Evolutionary conservation across 2,113 vertebrate genomes (phyloP).

Genomic region (Esox niger): DNA sequence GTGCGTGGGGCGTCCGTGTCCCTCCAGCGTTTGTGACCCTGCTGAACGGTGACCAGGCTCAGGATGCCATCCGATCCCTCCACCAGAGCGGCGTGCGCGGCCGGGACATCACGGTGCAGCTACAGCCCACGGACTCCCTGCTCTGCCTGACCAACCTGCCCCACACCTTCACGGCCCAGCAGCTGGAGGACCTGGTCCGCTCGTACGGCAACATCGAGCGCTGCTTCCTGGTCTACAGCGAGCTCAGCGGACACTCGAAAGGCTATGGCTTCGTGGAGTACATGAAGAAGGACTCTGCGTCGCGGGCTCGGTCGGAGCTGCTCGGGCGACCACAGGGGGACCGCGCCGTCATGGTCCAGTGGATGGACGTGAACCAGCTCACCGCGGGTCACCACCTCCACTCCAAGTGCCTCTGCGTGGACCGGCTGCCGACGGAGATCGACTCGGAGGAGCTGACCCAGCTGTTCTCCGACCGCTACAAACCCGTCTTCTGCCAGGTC

Average conservation of each 20-base stretch:
- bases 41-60: slow-evolving; percentile 94
- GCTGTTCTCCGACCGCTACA: slow-evolving; percentile 84
- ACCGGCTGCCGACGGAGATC: slow-evolving; percentile 83
- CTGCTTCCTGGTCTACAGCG: slow-evolving; percentile 92
- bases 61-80: slow-evolving; percentile 86
- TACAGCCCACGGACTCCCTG: slow-evolving; percentile 94
- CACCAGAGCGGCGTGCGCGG: slow-evolving; percentile 87
- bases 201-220: slow-evolving; percentile 93
- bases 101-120: slow-evolving; percentile 85
- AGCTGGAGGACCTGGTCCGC: slow-evolving; percentile 92
- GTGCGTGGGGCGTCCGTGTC: not conserved
- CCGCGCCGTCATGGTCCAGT: slow-evolving; percentile 89
- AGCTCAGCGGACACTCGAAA: slow-evolving; percentile 88
- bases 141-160: slow-evolving; percentile 94
- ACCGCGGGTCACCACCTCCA: slow-evolving; percentile 86
- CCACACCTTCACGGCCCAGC: slow-evolving; percentile 74
- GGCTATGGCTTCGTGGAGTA: slow-evolving; percentile 98
- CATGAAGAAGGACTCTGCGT: slow-evolving; percentile 98
- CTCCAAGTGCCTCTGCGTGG: slow-evolving; percentile 94
- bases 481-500: slow-evolving; percentile 96
- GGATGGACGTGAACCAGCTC: slow-evolving; percentile 96
- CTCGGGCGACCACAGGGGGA: slow-evolving; percentile 84
- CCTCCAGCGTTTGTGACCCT: slow-evolving; percentile 93
- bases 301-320: slow-evolving; percentile 88
- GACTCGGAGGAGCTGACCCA: slow-evolving; percentile 85